A percentile compares a stretch with the other conserved stretches of the same genome.
phyloP scores from a whole-genome alignment of 2,113 vertebrate genomes.

The Todiramphus chloris region DNA sequence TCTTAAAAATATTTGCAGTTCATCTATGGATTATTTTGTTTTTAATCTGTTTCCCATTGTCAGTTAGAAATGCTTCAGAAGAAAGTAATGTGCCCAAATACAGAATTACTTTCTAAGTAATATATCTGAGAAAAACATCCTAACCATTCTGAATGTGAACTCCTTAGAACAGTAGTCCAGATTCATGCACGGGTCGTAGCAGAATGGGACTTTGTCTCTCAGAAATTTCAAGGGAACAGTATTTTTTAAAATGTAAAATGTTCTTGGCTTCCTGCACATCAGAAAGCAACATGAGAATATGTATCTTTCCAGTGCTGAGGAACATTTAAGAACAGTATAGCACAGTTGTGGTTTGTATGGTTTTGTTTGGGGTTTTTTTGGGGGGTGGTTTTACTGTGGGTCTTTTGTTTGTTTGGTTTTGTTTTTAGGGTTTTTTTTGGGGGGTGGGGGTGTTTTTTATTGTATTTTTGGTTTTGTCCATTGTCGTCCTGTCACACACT shows the following conservation, averaged over 20 bases:
- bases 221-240: neutral
- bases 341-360: neutral
- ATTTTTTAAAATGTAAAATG: neutral
- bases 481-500: neutral
- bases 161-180: neutral
- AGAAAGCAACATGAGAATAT: neutral
- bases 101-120: neutral
- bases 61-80: neutral
- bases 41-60: neutral
- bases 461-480: accelerated
- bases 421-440: too few relatives aligned
- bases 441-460: too few relatives aligned
- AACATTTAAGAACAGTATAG: neutral
- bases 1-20: neutral
- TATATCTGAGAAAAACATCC: neutral
- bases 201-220: neutral
- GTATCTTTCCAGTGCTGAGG: neutral
- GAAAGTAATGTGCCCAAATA: neutral
- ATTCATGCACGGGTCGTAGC: neutral
- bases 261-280: neutral
- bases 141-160: neutral
- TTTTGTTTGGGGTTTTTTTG: neutral
- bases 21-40: neutral
- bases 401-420: neutral
- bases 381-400: too few relatives aligned